Evolutionary conservation across 2,888 invertebrate species (phyloP).

Genomic region (Mesorhabditis sp.): DNA sequence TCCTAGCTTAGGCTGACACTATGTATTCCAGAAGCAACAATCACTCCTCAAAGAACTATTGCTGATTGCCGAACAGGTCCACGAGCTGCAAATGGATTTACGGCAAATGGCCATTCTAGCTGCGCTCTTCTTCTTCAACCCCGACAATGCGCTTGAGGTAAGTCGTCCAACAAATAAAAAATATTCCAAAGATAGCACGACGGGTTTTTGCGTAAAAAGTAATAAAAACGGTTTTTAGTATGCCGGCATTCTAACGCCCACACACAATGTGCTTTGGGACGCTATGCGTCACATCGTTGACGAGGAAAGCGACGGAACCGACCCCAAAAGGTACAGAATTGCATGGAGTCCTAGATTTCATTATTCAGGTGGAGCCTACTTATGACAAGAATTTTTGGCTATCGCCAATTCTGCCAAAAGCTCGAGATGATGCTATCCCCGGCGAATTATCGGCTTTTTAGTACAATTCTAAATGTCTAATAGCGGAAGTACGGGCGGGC

Average conservation of each 20-base stretch:
- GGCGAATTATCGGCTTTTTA: too few relatives aligned
- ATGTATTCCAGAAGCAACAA: background rate
- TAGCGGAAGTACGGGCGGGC: too few relatives aligned
- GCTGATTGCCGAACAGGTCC: slow-evolving; percentile 13
- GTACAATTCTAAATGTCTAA: too few relatives aligned
- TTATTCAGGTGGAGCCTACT: background rate
- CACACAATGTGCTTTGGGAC: background rate
- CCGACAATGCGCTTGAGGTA: slow-evolving; percentile 12
- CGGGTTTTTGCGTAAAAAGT: too few relatives aligned
- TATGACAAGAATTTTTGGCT: background rate
- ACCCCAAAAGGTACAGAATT: background rate
- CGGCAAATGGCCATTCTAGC: slow-evolving; percentile 21
- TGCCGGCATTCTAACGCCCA: too few relatives aligned
- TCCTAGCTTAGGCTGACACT: background rate
- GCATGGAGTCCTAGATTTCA: background rate
- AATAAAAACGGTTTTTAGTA: too few relatives aligned
- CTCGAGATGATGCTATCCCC: too few relatives aligned
- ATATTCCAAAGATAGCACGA: too few relatives aligned
- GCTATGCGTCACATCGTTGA: background rate
- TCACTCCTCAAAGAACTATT: slow-evolving; percentile 12
- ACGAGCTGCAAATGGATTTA: slow-evolving; percentile 20
- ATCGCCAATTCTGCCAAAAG: too few relatives aligned
- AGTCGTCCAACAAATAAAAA: too few relatives aligned
- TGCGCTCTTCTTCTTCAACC: slow-evolving; percentile 24
- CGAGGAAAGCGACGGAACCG: background rate